Base-by-base conservation (phyloP, 2,113 vertebrate species). In the Vombatus ursinus region DNA sequence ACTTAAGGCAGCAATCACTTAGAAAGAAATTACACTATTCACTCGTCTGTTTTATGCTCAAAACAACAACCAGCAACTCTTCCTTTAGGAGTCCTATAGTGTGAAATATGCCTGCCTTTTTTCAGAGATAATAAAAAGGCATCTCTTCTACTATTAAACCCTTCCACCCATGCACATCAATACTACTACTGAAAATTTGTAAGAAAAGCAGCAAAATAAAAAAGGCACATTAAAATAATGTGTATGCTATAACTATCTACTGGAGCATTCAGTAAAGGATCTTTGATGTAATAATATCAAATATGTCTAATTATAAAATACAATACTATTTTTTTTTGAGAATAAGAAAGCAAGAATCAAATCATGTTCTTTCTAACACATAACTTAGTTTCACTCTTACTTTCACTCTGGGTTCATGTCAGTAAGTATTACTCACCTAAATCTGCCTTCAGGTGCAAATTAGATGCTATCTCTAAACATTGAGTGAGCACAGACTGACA, bases 391-490 rank as follows among this genome's bases (percentile, higher is more conserved):
- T 25, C 94, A 90, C 50, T 50, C 19, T 89, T 96, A 47, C 24
- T 95, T 94, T 90, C 26, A n/a, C 97, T 50, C 23, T 96, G 5
- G 91, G 91, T 96, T 90, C 52, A 14, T 96, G 96, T 93, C 68
- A 92, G 37, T 94, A 96, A 97, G 52, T 92, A 94, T 95, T 97
- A 92, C 95, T 97, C 90, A 98, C 1, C 0, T 97, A 31, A 49
- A 23, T 94, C 57, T 96, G 91, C 94, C 97, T 97, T 97, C 77
- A 53, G 90, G 89, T 97, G 92, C 95, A 97, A 97, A 98, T 97
- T 95, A 98, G 96, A 96, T 93, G 37, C 52, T 93, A 47, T 96
- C 48, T 97, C 94, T 77, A 77, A 97, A 94, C 92, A 96, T 90
- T 90, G 94, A 97, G 68, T 91, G 92, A 98, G 93, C 51, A 91